These are phyloP conservation scores for Scortum barcoo DNA, from an alignment of 2,113 vertebrate genomes.

Conservation along the genomic window DNA sequence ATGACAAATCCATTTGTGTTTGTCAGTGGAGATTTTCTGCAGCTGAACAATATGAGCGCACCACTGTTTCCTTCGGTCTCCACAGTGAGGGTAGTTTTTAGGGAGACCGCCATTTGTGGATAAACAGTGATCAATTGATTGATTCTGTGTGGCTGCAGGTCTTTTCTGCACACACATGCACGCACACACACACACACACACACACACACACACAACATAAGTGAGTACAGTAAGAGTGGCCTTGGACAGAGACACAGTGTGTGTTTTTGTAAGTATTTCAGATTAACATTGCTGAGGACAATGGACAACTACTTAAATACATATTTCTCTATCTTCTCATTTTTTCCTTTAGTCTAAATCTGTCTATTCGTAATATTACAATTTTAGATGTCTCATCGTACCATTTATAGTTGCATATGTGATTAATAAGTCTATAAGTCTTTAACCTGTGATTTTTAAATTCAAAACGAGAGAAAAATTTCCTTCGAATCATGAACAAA, in stretches of 20 bases:
- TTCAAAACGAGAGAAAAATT: not conserved
- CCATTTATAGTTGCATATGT: not conserved
- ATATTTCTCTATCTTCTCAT: not conserved
- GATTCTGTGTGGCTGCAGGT: constrained; percentile 8
- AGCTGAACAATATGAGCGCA: constrained; percentile 7
- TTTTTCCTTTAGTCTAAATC: not conserved
- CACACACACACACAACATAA: too few species aligned
- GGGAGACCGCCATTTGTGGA: not conserved
- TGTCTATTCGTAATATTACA: not conserved
- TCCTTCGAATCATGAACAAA: not conserved
- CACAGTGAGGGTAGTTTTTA: constrained; percentile 9
- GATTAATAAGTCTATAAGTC: not conserved
- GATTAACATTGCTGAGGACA: not conserved
- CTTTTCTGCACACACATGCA: constrained; percentile 10
- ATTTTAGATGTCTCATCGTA: too few species aligned
- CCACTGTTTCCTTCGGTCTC: not conserved
- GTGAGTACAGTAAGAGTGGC: not conserved
- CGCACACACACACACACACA: too few species aligned
- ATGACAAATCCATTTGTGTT: constrained; percentile 38
- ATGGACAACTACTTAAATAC: not conserved
- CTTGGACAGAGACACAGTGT: not conserved
- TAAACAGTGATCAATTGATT: not conserved
- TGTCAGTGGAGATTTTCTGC: constrained; percentile 23
- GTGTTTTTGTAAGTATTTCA: not conserved
- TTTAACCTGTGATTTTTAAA: not conserved